Conservation (phyloP, 2,888 invertebrate species). For the Cenopis cana region DNA sequence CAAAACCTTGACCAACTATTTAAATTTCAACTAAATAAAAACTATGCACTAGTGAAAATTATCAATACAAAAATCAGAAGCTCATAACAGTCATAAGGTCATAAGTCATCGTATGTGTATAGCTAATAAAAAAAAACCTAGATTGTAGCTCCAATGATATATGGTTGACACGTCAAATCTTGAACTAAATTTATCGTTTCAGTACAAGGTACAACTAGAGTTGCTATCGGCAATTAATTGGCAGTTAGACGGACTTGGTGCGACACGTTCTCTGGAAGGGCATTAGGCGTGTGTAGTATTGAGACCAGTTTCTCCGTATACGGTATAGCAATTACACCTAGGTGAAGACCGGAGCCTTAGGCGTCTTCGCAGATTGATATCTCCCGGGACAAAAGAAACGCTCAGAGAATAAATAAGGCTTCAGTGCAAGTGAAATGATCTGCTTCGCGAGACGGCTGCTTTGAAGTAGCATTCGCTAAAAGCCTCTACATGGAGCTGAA, state of each 20-base stretch:
- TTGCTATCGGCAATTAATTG: slow-evolving; percentile 68
- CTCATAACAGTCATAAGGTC: neutral
- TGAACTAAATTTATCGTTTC: slow-evolving; percentile 64
- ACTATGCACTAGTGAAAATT: too few species aligned
- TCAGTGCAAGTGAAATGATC: slow-evolving; percentile 72
- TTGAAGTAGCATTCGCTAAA: slow-evolving; percentile 65
- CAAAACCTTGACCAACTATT: too few species aligned
- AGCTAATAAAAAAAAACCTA: slow-evolving; percentile 35
- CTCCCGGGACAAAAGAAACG: slow-evolving; percentile 73
- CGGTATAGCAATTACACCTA: slow-evolving; percentile 73
- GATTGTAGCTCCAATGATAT: slow-evolving; percentile 57
- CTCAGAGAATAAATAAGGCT: slow-evolving; percentile 74
- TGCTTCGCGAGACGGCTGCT: slow-evolving; percentile 66
- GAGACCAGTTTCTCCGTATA: slow-evolving; percentile 72
- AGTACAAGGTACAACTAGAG: slow-evolving; percentile 52
- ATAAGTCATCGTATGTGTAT: neutral
- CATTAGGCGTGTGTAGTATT: slow-evolving; percentile 68
- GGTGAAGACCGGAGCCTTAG: slow-evolving; percentile 68
- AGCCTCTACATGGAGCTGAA: slow-evolving; percentile 49
- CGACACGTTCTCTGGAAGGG: slow-evolving; percentile 68
- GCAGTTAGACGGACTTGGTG: slow-evolving; percentile 61
- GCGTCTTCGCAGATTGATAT: slow-evolving; percentile 79
- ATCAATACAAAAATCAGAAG: slow-evolving; percentile 4
- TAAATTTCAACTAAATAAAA: too few species aligned
- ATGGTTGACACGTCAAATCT: slow-evolving; percentile 52